Evolutionary conservation across 2,888 invertebrate species (phyloP).

Genomic region (Anodontia alba): DNA sequence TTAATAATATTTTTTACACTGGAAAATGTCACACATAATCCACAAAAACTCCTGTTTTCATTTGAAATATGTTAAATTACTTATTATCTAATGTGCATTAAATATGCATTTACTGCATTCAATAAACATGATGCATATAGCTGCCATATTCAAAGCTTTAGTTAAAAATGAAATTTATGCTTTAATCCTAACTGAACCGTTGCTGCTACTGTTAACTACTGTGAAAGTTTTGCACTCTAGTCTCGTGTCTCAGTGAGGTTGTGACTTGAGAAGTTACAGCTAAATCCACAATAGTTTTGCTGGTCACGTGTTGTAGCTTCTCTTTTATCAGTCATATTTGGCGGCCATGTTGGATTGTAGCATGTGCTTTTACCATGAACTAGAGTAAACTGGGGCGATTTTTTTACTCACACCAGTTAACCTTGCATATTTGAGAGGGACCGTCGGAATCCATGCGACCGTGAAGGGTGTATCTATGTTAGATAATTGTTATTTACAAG

Average conservation of each 20-base stretch:
- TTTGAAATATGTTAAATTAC: no score
- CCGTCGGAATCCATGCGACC: constrained; percentile 18
- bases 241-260: constrained; percentile 2
- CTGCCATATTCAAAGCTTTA: no score
- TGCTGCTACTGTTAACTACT: neutral
- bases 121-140: no score
- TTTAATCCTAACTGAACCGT: neutral
- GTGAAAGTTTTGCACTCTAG: neutral
- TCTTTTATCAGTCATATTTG: constrained; percentile 16
- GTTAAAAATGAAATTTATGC: no score
- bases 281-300: constrained; percentile 7
- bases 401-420: constrained; percentile 6
- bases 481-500: constrained; percentile 5
- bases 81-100: no score
- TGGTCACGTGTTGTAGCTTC: constrained; percentile 14
- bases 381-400: neutral
- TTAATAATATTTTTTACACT: no score
- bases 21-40: no score
- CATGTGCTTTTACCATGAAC: constrained; percentile 18
- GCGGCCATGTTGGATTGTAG: constrained; percentile 13
- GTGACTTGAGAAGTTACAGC: constrained; percentile 9
- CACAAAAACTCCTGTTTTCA: no score
- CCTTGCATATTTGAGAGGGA: constrained; percentile 4
- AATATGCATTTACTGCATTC: no score
- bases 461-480: constrained; percentile 12